Evolutionary conservation across 2,888 invertebrate species (phyloP).

Genomic region (Ophion ellenae): DNA sequence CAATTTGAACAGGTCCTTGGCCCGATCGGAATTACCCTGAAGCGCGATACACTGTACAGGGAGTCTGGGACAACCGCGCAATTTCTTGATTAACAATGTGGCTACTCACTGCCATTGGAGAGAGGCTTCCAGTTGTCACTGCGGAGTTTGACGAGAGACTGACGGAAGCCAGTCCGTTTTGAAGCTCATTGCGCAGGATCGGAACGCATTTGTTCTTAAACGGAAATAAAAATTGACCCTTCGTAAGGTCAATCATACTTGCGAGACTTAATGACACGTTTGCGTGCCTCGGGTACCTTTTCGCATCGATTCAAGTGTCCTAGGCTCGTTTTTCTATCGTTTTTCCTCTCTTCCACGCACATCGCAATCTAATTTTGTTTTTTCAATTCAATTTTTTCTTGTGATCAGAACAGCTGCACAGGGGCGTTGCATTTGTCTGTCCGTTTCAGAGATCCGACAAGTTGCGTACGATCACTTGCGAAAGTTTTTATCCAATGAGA

Average conservation of each 20-base stretch:
- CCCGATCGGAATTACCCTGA: slow-evolving; percentile 50
- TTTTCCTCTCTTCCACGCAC: slow-evolving; percentile 5
- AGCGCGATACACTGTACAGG: background rate
- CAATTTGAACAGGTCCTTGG: slow-evolving; percentile 56
- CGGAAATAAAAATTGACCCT: slow-evolving; percentile 4
- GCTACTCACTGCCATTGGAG: slow-evolving; percentile 21
- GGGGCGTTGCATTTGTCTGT: background rate
- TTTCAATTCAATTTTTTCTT: background rate
- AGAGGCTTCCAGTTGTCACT: slow-evolving; percentile 6
- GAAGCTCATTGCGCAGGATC: slow-evolving; percentile 6
- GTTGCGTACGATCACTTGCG: background rate
- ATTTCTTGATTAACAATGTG: background rate
- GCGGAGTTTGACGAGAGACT: slow-evolving; percentile 10
- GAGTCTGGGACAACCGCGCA: background rate
- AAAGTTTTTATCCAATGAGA: slow-evolving; percentile 16
- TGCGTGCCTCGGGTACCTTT: background rate
- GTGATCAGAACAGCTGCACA: background rate
- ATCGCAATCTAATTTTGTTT: background rate
- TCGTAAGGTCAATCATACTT: slow-evolving; percentile 5
- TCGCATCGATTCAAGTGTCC: background rate
- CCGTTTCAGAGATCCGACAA: background rate
- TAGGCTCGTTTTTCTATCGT: background rate
- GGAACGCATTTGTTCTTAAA: background rate
- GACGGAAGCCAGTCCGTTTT: background rate
- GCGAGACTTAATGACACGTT: slow-evolving; percentile 3